Evolutionary conservation across 1,140 invertebrate species (phyloP), one percentile per base, ranked within the genome.

Genomic region (Heliothis virescens): DNA sequence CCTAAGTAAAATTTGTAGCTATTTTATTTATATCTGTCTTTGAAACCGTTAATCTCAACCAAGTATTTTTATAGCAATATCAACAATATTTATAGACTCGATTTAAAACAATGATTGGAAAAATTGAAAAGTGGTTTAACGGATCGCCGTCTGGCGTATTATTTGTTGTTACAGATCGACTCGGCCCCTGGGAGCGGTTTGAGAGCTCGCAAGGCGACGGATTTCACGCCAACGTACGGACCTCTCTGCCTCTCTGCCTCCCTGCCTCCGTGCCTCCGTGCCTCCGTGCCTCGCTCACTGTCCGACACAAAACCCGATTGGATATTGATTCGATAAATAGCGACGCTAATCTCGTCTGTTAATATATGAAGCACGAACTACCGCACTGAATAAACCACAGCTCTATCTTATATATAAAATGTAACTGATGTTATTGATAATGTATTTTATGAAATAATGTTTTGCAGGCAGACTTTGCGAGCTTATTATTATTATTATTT

Each of bases 81-180:
- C 29, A 60, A 60, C 55, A 34, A 59, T 71, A 71, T 76, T 76
- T 63, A 63, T 52, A 52, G 73, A 63, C 12, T 12, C 21, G 48
- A 76, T 76, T 76, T 76, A 63, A 52, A 76, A 62, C 73, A 63
- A 63, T 76, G 53, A 76, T 76, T 75, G 60, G 47, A 62, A 59
- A 80, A 53, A 77, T 81, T 81, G 73, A 79, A 78, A 77, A 78
- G 55, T 63, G 80, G 57, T 78, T 82, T 72, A 79, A 52, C 67
- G 34, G 69, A 82, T 74, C 69, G 80, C 67, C 67, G 74, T 62
- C 65, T 57, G 57, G 74, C 74, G 80, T 79, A 74, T 82, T 82
- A 82, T 82, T 82, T 82, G 69, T 59, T 67, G 69, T 78, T 74
- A 77, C 73, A 77, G 75, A 75, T 81, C 75, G 74, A 55, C 67